Conservation (phyloP, 2,797 vertebrate genomes). For the Peromyscus melanophrys region DNA sequence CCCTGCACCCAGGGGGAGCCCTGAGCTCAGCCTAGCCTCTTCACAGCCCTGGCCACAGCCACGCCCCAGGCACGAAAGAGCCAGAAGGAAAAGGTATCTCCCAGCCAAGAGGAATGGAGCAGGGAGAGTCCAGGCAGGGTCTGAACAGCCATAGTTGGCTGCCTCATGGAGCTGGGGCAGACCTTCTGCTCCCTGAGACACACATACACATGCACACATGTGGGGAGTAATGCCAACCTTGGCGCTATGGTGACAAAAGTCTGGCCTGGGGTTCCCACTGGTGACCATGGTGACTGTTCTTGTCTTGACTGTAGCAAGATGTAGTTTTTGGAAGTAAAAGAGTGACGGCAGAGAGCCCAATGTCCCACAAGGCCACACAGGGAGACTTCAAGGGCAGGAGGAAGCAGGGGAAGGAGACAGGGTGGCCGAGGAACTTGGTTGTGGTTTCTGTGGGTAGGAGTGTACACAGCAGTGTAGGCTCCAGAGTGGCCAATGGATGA, state of each 20-base stretch:
- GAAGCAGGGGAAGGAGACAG: background rate
- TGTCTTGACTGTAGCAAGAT: background rate
- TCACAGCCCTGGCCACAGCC: background rate
- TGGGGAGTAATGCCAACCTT: too few species aligned
- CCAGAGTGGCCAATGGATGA: too few species aligned
- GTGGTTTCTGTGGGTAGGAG: background rate
- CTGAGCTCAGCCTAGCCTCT: background rate
- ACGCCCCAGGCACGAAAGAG: background rate
- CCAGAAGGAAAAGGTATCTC: background rate
- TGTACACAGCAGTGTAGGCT: too few species aligned
- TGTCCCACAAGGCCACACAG: background rate
- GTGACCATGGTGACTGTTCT: constrained; percentile 27
- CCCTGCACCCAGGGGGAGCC: background rate
- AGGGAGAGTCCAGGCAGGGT: rapidly evolving
- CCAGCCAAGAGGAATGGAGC: background rate
- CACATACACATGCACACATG: rapidly evolving
- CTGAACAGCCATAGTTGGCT: rapidly evolving
- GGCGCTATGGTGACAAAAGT: background rate
- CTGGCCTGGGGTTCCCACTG: background rate
- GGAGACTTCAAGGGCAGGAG: background rate
- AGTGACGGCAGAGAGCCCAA: background rate
- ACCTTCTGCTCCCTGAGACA: background rate
- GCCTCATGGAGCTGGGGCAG: background rate
- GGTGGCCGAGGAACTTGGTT: background rate
- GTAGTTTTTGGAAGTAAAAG: background rate